Conservation (phyloP, 2,888 invertebrate genomes). For the Didymodactylos carnosus region DNA sequence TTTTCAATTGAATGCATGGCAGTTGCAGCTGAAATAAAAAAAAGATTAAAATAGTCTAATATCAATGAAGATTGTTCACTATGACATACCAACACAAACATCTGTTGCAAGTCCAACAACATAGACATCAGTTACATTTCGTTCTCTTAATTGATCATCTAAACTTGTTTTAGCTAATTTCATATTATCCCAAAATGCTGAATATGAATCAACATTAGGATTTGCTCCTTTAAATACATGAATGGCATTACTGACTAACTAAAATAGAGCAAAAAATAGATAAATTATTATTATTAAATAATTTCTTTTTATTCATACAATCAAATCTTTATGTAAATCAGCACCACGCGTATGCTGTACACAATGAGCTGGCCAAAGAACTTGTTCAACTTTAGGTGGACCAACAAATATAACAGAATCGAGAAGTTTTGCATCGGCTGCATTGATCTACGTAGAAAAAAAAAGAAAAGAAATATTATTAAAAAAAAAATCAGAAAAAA, state of each 20-base stretch:
- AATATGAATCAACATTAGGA: conserved; percentile 85
- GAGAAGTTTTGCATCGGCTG: conserved; percentile 53
- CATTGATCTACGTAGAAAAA: conserved; percentile 41
- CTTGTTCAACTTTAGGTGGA: conserved; percentile 55
- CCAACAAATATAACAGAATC: conserved; percentile 82
- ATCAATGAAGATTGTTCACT: not conserved
- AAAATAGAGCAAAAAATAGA: not conserved
- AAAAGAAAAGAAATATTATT: not conserved
- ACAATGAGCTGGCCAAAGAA: conserved; percentile 85
- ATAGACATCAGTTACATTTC: conserved; percentile 69
- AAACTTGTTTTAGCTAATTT: conserved; percentile 67
- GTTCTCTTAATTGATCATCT: conserved; percentile 54
- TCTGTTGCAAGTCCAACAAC: conserved; percentile 85
- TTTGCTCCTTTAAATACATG: conserved; percentile 50
- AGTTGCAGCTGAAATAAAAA: conserved; percentile 48
- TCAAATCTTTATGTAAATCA: conserved; percentile 67
- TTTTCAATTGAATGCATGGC: conserved; percentile 68
- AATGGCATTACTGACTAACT: conserved; percentile 17
- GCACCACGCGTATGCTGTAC: conserved; percentile 87
- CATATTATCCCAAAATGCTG: conserved; percentile 93
- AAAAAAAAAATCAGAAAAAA: not conserved
- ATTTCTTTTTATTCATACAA: conserved; percentile 38
- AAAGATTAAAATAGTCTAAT: too few species aligned
- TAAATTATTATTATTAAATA: not conserved
- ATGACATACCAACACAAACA: conserved; percentile 52